Evolutionary conservation across 2,797 vertebrate genomes (phyloP).

Genomic region (Clarias laeviceps): DNA sequence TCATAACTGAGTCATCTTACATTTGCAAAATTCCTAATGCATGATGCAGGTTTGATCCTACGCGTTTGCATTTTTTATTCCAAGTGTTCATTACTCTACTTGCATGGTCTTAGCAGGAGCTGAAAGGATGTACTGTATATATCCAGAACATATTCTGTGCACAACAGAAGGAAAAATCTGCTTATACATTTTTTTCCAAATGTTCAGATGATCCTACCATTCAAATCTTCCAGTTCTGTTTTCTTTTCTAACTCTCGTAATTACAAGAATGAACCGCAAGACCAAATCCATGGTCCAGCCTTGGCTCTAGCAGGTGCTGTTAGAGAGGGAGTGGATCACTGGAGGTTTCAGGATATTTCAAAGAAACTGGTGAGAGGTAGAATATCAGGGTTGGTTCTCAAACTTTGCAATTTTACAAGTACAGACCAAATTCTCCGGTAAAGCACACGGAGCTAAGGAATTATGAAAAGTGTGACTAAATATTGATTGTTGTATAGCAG

Average conservation of each 20-base stretch:
- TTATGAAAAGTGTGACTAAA: not conserved
- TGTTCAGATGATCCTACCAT: conserved; percentile 15
- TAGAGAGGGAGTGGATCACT: not conserved
- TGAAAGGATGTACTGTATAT: conserved; percentile 5
- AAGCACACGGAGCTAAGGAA: not conserved
- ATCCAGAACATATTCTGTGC: conserved; percentile 67
- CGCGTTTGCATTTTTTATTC: not conserved
- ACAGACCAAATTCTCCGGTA: not conserved
- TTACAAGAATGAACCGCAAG: not conserved
- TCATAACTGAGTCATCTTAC: not conserved
- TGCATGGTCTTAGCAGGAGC: conserved; percentile 27
- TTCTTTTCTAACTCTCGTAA: not conserved
- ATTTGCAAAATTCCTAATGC: not conserved
- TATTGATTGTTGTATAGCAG: too few relatives aligned
- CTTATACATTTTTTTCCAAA: conserved; percentile 14
- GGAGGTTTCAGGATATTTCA: not conserved
- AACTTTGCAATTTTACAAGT: not conserved
- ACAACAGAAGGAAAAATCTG: conserved; percentile 39
- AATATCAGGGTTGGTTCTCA: too few relatives aligned
- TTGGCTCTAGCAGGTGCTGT: not conserved
- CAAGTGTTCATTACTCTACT: not conserved
- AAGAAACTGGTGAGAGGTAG: not conserved
- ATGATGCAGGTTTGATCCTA: not conserved
- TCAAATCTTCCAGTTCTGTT: not conserved
- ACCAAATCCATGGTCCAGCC: not conserved